A percentile compares a stretch with the other conserved stretches of the same genome.
Evolutionary conservation across 2,888 invertebrate genomes (phyloP).

Genomic region (Diabrotica balteata): DNA sequence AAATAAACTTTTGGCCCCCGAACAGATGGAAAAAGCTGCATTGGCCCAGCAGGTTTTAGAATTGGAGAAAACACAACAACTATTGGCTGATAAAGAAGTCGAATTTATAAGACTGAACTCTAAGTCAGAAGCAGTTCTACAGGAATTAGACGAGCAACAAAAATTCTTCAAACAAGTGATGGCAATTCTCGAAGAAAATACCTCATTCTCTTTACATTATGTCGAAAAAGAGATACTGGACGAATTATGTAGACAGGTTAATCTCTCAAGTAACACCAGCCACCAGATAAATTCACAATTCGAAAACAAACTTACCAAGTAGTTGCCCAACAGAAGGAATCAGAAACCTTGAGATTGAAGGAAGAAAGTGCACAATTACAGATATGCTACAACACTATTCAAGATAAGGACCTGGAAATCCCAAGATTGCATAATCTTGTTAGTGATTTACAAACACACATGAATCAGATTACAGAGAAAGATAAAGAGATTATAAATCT

Average conservation of each 20-base stretch:
- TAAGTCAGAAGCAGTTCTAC: constrained; percentile 46
- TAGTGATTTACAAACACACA: constrained; percentile 40
- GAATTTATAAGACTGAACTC: constrained; percentile 43
- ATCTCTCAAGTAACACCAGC: constrained; percentile 16
- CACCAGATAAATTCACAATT: constrained; percentile 26
- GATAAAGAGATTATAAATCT: constrained; percentile 38
- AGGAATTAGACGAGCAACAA: constrained; percentile 48
- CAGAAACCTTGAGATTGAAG: constrained; percentile 24
- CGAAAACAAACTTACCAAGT: constrained; percentile 16
- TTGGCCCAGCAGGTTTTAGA: constrained; percentile 34
- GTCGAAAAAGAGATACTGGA: constrained; percentile 43
- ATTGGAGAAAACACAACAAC: constrained; percentile 37
- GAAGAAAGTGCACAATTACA: constrained; percentile 20
- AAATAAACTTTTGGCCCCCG: constrained; percentile 46
- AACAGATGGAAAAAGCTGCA: constrained; percentile 46
- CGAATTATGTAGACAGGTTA: constrained; percentile 45
- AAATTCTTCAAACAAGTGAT: constrained; percentile 48
- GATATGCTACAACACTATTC: background rate
- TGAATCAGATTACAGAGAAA: constrained; percentile 35
- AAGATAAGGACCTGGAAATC: constrained; percentile 41
- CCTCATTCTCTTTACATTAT: constrained; percentile 41
- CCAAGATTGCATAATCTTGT: constrained; percentile 40
- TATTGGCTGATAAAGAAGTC: constrained; percentile 42
- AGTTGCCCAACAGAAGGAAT: constrained; percentile 29
- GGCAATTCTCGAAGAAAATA: constrained; percentile 43